phyloP scores from a whole-genome alignment of 2,797 vertebrate species.

The Poeciliopsis infans region DNA sequence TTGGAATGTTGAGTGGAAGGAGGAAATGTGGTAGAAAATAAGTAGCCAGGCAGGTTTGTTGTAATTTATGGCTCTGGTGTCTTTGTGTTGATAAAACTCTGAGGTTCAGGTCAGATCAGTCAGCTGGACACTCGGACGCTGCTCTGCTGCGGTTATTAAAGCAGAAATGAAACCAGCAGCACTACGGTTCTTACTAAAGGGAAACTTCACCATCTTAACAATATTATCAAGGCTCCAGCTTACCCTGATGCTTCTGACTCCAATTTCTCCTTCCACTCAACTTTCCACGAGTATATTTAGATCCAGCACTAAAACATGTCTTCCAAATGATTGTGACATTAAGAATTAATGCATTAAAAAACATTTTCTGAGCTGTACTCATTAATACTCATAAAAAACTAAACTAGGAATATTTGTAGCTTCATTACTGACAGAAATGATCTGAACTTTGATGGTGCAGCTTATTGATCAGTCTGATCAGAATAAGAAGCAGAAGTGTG shows the following conservation, averaged over 20 bases:
- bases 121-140: background rate
- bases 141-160: background rate
- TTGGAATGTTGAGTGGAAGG: background rate
- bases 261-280: constrained; percentile 1
- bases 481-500: background rate
- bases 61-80: background rate
- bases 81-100: background rate
- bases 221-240: no score
- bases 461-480: background rate
- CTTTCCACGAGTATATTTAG: background rate
- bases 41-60: background rate
- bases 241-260: background rate
- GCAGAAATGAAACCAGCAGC: background rate
- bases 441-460: background rate
- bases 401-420: background rate
- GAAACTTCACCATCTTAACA: background rate
- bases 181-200: background rate
- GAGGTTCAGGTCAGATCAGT: background rate
- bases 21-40: background rate
- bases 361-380: background rate
- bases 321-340: background rate
- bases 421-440: background rate
- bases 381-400: background rate
- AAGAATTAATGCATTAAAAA: background rate
- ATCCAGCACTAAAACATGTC: background rate